phyloP scores from a whole-genome alignment of 2,113 vertebrate species.

The Cebus imitator region DNA sequence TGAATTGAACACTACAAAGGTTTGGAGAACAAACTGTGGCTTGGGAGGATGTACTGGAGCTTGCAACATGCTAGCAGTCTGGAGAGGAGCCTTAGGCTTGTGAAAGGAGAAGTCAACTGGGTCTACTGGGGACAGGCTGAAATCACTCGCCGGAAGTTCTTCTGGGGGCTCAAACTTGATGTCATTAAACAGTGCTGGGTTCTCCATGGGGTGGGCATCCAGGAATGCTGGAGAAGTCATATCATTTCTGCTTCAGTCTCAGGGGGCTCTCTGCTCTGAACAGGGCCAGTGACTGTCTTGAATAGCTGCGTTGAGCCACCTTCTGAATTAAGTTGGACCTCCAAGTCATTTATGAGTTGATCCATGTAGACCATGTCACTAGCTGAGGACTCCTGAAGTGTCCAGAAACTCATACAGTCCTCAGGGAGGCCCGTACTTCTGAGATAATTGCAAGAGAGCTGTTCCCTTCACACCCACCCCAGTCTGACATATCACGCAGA shows the following conservation, averaged over 20 bases:
- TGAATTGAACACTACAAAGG: conserved; percentile 84
- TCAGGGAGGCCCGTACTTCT: conserved; percentile 41
- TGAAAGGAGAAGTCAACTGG: conserved; percentile 96
- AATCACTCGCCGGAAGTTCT: conserved; percentile 89
- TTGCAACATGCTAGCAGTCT: conserved; percentile 79
- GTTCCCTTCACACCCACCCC: conserved; percentile 29
- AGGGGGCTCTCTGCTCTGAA: conserved; percentile 66
- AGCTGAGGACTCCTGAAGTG: conserved; percentile 49
- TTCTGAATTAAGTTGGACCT: conserved; percentile 57
- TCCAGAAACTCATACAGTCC: conserved; percentile 28
- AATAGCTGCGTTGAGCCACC: conserved; percentile 45
- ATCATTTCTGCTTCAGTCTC: conserved; percentile 65
- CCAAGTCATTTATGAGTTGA: conserved; percentile 65
- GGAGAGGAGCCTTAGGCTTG: conserved; percentile 86
- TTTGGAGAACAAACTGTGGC: conserved; percentile 53
- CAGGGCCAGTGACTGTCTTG: conserved; percentile 52
- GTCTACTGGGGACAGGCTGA: conserved; percentile 89
- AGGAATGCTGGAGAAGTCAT: conserved; percentile 81
- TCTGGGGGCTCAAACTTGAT: conserved; percentile 88
- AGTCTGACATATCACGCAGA: conserved; percentile 1
- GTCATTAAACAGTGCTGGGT: conserved; percentile 85
- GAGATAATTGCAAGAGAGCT: conserved; percentile 40
- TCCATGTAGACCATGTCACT: conserved; percentile 52
- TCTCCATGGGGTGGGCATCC: conserved; percentile 80
- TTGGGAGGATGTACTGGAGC: conserved; percentile 61